Evolutionary conservation across 1,140 invertebrate genomes (phyloP), one percentile per base, ranked within the genome.

Genomic region (Cotesia vestalis): DNA sequence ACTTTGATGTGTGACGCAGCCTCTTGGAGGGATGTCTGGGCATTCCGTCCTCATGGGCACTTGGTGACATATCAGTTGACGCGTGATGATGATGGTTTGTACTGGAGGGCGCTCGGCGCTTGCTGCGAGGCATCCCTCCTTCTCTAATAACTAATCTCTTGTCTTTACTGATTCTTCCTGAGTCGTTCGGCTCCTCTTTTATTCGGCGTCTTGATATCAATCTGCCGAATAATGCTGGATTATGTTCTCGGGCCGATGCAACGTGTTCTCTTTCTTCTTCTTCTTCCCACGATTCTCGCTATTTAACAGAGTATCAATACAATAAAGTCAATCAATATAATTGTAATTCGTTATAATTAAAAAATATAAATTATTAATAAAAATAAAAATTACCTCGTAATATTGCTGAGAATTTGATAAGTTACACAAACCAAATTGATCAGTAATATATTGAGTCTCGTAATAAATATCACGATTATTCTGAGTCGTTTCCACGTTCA

Each of bases 121-220:
- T 87, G 72, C 82, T 83, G 78, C 85, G 85, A 85, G 85, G 85
- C 85, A 87, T 87, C 82, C 85, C 84, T 84, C 80, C 80, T 76
- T 76, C 72, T 77, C 76, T 51, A 55, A 60, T 60, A 60, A n/a
- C 52, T 36, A 59, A 40, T 27, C 53, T 67, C 20, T 17, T 53
- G 46, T 67, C 51, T 11, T 27, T 67, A 51, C 40, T 35, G 11
- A 34, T 34, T 2, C 52, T n/a, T 36, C 8, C 6, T 53, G n/a
- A n/a, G 4, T 27, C n/a, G n/a, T 14, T 17, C 17, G n/a, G 63
- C n/a, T 66, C 63, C 20, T 66, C 14, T 6, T 20, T 12, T 51
- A 36, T 14, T 38, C 6, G 46, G n/a, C 36, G 38, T 51, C 8
- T 8, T 11, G 14, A n/a, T 14, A 8, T 20, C 5, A 52, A 66